phyloP scores from a whole-genome alignment of 2,888 invertebrate genomes.

The Sepiola atlantica region DNA sequence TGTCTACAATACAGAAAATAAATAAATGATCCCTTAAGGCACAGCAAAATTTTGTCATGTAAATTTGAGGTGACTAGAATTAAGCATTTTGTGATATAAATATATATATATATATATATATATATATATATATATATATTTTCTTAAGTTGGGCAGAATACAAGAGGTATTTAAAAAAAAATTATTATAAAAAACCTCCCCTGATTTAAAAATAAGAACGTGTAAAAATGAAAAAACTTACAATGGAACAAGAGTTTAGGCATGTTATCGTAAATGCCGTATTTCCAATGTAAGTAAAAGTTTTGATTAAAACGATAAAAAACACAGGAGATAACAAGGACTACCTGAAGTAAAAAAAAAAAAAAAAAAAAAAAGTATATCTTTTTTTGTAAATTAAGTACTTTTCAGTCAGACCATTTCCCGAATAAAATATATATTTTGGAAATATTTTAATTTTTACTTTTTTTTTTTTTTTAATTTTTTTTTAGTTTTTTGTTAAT shows the following conservation, averaged over 20 bases:
- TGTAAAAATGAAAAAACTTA: neutral
- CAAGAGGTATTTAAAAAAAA: neutral
- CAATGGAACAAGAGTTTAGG: neutral
- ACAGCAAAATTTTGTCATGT: constrained; percentile 63
- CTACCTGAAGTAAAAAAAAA: neutral
- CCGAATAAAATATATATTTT: neutral
- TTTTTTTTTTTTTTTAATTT: too few relatives aligned
- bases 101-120: neutral
- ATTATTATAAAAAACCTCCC: neutral
- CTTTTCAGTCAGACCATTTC: neutral
- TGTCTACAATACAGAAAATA: constrained; percentile 39
- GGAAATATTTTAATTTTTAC: neutral
- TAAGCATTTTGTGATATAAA: constrained; percentile 42
- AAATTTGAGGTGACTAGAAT: constrained; percentile 47
- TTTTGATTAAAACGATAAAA: neutral
- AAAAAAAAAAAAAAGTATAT: neutral
- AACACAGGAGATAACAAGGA: neutral
- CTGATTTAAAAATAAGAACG: neutral
- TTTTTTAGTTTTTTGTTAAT: neutral
- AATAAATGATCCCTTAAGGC: constrained; percentile 67
- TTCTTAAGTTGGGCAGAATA: neutral
- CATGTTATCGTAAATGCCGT: neutral
- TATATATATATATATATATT: neutral
- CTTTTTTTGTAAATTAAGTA: neutral
- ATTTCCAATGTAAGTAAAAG: neutral